Evolutionary conservation across 2,113 vertebrate genomes (phyloP).

Genomic region (Camelus dromedarius): DNA sequence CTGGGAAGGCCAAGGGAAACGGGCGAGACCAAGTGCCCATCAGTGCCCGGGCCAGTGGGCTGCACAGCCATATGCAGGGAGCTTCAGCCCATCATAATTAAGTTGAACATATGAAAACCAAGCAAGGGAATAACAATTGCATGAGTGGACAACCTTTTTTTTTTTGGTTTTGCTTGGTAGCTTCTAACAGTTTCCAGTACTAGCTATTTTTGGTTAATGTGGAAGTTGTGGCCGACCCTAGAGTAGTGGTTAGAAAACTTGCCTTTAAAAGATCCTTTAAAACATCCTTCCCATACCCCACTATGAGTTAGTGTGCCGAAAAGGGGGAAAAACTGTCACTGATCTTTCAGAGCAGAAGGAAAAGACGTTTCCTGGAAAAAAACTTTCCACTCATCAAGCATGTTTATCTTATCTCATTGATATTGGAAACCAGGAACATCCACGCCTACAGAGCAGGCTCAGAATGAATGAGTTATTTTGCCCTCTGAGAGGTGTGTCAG

Average conservation of each 20-base stretch:
- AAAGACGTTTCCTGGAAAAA: not conserved
- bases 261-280: not conserved
- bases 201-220: not conserved
- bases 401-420: not conserved
- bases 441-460: accelerated
- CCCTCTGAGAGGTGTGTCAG: not conserved
- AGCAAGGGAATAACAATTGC: not conserved
- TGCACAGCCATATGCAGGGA: not conserved
- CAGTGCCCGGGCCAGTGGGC: not conserved
- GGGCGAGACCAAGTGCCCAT: not conserved
- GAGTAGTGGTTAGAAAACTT: not conserved
- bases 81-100: not conserved
- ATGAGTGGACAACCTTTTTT: not conserved
- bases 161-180: not conserved
- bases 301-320: not conserved
- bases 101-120: not conserved
- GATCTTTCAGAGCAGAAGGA: not conserved
- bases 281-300: not conserved
- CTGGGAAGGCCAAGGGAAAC: not conserved
- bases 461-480: too few species aligned
- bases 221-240: not conserved
- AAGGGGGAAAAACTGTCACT: not conserved
- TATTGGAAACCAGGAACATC: not conserved
- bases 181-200: not conserved
- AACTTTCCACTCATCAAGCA: not conserved